Evolutionary conservation across 2,797 vertebrate genomes (phyloP), one percentile per base, ranked within the genome.

Genomic region (Mus minutoides): DNA sequence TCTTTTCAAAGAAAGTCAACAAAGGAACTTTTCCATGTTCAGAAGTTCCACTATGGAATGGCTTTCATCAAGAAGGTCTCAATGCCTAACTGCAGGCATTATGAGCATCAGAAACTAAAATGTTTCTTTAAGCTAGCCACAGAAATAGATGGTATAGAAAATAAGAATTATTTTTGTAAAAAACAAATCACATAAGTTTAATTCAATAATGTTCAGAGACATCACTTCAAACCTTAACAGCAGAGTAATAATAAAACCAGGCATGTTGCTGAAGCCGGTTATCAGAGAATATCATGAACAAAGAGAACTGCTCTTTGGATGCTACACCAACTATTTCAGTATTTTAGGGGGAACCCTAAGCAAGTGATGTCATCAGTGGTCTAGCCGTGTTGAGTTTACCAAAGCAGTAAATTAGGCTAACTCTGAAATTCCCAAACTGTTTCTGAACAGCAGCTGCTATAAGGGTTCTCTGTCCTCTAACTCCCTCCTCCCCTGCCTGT

Each of bases 381-480:
- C 75, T 64, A 58, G 46, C 29, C 79, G 37, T n/a, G 71, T 67
- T 96, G 83, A n/a, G 62, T 93, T 97, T 92, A 93, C 77, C 31
- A 97, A 92, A 67, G 88, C 62, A 96, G 90, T 89, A 88, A 96
- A 96, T 96, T 95, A 96, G 92, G 85, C 90, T 62, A 90, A 49
- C 34, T 82, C 80, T 73, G 73, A 96, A 96, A 93, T 87, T 90
- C 58, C 80, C 95, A 84, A 94, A 89, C 43, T 69, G 64, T 87
- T 91, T 93, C 60, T 94, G 52, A 96, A 90, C 60, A 91, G 60
- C 49, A 92, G 54, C 17, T 82, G 40, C 26, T 91, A 95, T 88
- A 62, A 84, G 19, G n/a, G 52, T 46, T 88, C 93, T 82, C 43
- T 78, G 46, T 88, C n/a, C 21, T 91, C n/a, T 49, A 69, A n/a